These are phyloP conservation scores for Netelia inedita DNA, from an alignment of 2,888 invertebrate species.

Conservation along the genomic window DNA sequence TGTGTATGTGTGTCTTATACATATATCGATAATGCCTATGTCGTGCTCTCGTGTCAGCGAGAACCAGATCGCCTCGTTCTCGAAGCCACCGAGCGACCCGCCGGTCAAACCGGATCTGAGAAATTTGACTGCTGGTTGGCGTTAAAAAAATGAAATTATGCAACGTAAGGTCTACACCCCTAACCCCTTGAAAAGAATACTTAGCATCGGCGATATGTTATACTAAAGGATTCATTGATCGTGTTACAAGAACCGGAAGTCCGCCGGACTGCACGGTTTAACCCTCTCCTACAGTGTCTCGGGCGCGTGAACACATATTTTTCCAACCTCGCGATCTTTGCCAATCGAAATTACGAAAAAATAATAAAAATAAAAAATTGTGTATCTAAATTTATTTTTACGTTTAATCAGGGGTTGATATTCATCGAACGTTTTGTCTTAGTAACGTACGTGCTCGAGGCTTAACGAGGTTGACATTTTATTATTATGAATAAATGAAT, in stretches of 20 bases:
- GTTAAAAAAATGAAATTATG: slow-evolving; percentile 16
- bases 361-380: background rate
- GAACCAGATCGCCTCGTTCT: slow-evolving; percentile 43
- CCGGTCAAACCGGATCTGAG: slow-evolving; percentile 41
- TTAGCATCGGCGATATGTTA: background rate
- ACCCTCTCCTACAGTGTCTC: background rate
- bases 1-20: slow-evolving; percentile 13
- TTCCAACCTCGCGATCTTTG: no score
- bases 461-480: slow-evolving; percentile 14
- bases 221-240: slow-evolving; percentile 54
- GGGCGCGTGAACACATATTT: background rate
- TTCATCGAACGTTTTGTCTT: background rate
- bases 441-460: background rate
- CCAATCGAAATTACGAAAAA: background rate
- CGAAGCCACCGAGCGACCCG: slow-evolving; percentile 60
- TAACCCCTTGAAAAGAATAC: slow-evolving; percentile 17
- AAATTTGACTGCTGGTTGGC: slow-evolving; percentile 42
- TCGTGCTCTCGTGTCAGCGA: slow-evolving; percentile 44
- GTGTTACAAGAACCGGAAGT: slow-evolving; percentile 60
- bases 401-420: background rate
- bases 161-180: slow-evolving; percentile 31
- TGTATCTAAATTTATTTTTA: background rate
- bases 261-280: slow-evolving; percentile 15
- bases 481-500: slow-evolving; percentile 45
- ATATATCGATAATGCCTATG: slow-evolving; percentile 56